These are phyloP conservation scores for Dioctria linearis DNA, from an alignment of 2,888 invertebrate genomes.

Conservation along the genomic window DNA sequence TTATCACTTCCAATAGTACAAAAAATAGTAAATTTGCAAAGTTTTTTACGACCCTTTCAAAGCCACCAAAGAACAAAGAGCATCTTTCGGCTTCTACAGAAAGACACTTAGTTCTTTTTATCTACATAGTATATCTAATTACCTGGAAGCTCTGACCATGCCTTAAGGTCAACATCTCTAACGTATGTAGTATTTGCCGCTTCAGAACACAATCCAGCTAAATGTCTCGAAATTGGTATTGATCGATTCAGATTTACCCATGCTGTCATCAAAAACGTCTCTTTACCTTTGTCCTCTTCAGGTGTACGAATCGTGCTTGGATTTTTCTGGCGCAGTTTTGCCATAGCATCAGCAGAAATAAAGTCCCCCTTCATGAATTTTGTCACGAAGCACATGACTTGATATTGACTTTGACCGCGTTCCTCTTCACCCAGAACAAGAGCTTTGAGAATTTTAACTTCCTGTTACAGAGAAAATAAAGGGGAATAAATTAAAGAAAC, in stretches of 20 bases:
- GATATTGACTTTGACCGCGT: slow-evolving; percentile 88
- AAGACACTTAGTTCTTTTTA: no score
- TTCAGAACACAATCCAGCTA: slow-evolving; percentile 83
- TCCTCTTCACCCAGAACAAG: slow-evolving; percentile 94
- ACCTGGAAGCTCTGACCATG: slow-evolving; percentile 87
- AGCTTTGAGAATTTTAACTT: slow-evolving; percentile 92
- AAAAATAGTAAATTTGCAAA: no score
- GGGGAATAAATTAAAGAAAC: slow-evolving; percentile 1
- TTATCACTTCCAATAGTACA: no score
- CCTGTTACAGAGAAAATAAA: slow-evolving; percentile 73
- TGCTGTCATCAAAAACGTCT: slow-evolving; percentile 87
- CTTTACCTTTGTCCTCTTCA: slow-evolving; percentile 90
- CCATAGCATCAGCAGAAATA: slow-evolving; percentile 97
- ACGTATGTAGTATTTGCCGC: slow-evolving; percentile 85
- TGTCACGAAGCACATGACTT: slow-evolving; percentile 92
- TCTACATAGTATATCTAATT: slow-evolving; percentile 1
- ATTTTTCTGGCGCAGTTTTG: slow-evolving; percentile 92
- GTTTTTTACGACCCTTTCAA: no score
- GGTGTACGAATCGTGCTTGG: slow-evolving; percentile 90
- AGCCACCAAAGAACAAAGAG: no score
- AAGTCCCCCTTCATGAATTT: slow-evolving; percentile 93
- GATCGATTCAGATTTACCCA: slow-evolving; percentile 81
- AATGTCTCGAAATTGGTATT: slow-evolving; percentile 80
- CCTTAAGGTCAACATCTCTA: slow-evolving; percentile 82
- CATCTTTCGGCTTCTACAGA: no score